phyloP scores from a whole-genome alignment of 2,888 invertebrate species.

The Noctua fimbriata region DNA sequence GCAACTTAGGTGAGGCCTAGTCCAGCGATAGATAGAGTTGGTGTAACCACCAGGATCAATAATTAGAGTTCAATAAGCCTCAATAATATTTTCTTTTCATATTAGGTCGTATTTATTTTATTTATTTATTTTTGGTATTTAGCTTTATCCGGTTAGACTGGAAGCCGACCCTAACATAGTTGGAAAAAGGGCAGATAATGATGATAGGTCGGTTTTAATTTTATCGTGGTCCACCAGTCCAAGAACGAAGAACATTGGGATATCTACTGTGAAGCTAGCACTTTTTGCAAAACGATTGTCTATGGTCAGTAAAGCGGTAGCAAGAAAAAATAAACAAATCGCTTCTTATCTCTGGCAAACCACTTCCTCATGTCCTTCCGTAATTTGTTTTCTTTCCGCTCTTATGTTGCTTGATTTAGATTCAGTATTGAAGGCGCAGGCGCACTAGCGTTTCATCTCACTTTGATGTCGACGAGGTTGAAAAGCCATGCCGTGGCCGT shows the following conservation, averaged over 20 bases:
- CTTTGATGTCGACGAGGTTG: conserved; percentile 28
- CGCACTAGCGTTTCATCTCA: conserved; percentile 32
- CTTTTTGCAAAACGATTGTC: conserved; percentile 40
- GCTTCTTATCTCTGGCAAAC: conserved; percentile 50
- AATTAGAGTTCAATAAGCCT: neutral
- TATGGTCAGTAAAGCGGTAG: conserved; percentile 12
- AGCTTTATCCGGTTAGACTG: too few relatives aligned
- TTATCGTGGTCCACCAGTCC: neutral
- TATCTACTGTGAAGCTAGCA: neutral
- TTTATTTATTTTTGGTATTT: too few relatives aligned
- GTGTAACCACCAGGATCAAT: neutral
- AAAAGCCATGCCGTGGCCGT: neutral
- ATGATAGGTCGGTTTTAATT: neutral
- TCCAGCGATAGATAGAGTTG: neutral
- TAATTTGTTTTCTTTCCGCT: conserved; percentile 57
- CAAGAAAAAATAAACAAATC: conserved; percentile 50
- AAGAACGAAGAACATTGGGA: conserved; percentile 23
- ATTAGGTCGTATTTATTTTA: neutral
- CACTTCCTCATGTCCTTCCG: conserved; percentile 67
- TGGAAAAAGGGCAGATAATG: too few relatives aligned
- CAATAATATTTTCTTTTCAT: too few relatives aligned
- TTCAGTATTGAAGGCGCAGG: conserved; percentile 44
- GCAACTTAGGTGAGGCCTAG: neutral
- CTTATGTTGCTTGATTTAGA: conserved; percentile 35
- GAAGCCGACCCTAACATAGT: too few relatives aligned